These are phyloP conservation scores for Heliconius hewitsoni DNA, from an alignment of 1,140 invertebrate species.

Conservation along the genomic window DNA sequence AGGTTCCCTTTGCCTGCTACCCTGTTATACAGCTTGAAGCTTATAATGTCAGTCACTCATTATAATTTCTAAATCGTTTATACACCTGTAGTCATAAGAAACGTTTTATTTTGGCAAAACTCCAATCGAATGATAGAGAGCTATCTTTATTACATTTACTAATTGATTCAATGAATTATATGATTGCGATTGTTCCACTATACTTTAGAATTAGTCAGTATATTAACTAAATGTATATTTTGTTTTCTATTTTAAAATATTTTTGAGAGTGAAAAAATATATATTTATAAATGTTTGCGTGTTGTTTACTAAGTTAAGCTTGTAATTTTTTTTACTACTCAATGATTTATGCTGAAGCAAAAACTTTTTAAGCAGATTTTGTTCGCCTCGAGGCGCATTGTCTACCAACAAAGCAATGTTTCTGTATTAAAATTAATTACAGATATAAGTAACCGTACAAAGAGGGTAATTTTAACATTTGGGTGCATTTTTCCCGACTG, in stretches of 20 bases:
- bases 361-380: neutral
- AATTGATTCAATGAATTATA: constrained; percentile 9
- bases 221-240: neutral
- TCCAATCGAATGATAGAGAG: neutral
- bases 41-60: neutral
- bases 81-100: neutral
- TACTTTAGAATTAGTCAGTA: neutral
- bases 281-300: neutral
- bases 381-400: neutral
- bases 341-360: neutral
- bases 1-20: neutral
- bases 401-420: neutral
- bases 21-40: too few relatives aligned
- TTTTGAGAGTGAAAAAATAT: neutral
- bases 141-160: constrained; percentile 11
- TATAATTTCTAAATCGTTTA: neutral
- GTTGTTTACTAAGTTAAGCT: too few relatives aligned
- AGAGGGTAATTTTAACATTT: too few relatives aligned
- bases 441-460: neutral
- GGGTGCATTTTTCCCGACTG: too few relatives aligned
- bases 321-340: too few relatives aligned
- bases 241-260: neutral
- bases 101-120: neutral
- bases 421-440: neutral
- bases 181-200: neutral